Evolutionary conservation across 2,888 invertebrate species (phyloP).

Genomic region (Antheraea yamamai): DNA sequence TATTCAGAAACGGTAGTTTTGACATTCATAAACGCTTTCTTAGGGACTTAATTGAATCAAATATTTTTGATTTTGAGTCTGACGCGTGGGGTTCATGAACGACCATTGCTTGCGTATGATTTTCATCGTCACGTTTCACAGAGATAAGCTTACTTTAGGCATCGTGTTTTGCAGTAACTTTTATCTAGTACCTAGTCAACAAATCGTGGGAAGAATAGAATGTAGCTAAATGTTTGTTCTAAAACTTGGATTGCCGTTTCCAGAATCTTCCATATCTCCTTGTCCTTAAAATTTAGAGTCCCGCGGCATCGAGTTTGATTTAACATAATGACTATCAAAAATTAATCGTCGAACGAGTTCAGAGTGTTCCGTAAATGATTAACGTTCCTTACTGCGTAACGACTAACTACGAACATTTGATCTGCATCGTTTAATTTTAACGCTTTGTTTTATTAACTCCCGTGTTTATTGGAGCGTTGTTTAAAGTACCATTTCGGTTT

Average conservation of each 20-base stretch:
- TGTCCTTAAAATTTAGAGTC: neutral
- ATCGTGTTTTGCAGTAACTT: too few species aligned
- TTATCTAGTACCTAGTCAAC: neutral
- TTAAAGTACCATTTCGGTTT: conserved; percentile 24
- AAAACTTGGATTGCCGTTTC: neutral
- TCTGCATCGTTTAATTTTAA: conserved; percentile 65
- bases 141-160: too few species aligned
- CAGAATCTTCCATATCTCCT: conserved; percentile 7
- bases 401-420: conserved; percentile 44
- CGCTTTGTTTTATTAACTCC: conserved; percentile 51
- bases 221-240: neutral
- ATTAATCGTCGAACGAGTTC: conserved; percentile 53
- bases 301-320: conserved; percentile 40
- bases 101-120: too few species aligned
- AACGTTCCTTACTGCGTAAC: conserved; percentile 31
- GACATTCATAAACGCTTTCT: too few species aligned
- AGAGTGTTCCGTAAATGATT: conserved; percentile 46
- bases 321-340: conserved; percentile 64
- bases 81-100: neutral
- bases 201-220: neutral
- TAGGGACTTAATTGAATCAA: too few species aligned
- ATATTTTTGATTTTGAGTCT: neutral
- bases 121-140: too few species aligned
- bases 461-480: conserved; percentile 15
- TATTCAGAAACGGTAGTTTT: too few species aligned